Conservation (phyloP, 2,113 vertebrate species). For the Pelmatolapia mariae region DNA sequence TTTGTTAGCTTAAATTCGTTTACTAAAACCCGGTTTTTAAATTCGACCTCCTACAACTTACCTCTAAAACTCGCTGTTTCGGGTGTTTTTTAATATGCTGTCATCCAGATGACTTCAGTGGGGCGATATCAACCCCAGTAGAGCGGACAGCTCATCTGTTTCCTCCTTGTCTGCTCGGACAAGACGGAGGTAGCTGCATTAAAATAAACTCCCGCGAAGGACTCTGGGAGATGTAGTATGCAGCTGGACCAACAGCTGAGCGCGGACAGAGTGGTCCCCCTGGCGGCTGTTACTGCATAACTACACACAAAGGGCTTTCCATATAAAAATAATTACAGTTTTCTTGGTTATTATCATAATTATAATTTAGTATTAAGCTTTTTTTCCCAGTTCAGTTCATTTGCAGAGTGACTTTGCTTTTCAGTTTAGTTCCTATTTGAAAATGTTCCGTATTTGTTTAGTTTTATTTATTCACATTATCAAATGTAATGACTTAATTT, state of each 20-base stretch:
- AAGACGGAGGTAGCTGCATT: background rate
- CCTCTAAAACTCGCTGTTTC: background rate
- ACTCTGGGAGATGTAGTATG: slow-evolving; percentile 27
- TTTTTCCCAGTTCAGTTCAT: background rate
- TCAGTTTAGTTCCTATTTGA: background rate
- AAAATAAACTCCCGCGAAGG: background rate
- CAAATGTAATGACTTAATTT: background rate
- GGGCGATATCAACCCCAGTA: background rate
- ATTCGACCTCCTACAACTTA: background rate
- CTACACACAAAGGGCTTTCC: background rate
- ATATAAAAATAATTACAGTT: background rate
- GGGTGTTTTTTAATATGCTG: accelerated
- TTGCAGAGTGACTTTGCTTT: background rate
- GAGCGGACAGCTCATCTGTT: background rate
- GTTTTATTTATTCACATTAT: background rate
- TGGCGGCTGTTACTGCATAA: background rate
- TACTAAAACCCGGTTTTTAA: background rate
- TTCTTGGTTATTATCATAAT: background rate
- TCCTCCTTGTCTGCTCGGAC: background rate
- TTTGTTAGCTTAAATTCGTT: background rate
- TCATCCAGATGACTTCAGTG: background rate
- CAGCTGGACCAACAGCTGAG: background rate
- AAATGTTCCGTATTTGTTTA: background rate
- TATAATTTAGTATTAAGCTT: background rate
- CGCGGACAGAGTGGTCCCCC: background rate